Conservation (phyloP, 2,888 invertebrate genomes). For the Parnassius smintheus region DNA sequence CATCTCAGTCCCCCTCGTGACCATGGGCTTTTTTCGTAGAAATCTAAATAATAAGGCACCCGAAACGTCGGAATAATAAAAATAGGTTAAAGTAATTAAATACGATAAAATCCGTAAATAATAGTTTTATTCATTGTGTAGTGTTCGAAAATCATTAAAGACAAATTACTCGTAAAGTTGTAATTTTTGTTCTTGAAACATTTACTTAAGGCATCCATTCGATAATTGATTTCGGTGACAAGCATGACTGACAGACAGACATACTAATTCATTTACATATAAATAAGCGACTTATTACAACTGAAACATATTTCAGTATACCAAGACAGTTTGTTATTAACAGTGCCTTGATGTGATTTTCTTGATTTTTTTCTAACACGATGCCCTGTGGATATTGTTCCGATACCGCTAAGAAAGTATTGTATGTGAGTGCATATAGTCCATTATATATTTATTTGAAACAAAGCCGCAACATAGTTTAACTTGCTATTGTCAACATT, state of each 20-base stretch:
- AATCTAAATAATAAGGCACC: too few relatives aligned
- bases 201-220: slow-evolving; percentile 28
- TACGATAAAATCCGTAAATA: too few relatives aligned
- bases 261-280: slow-evolving; percentile 71
- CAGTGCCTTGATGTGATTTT: slow-evolving; percentile 23
- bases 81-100: too few relatives aligned
- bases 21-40: too few relatives aligned
- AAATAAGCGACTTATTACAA: slow-evolving; percentile 45
- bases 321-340: slow-evolving; percentile 26
- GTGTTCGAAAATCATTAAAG: too few relatives aligned
- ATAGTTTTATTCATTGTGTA: too few relatives aligned
- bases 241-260: slow-evolving; percentile 58
- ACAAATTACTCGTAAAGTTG: too few relatives aligned
- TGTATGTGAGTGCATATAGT: slow-evolving; percentile 54
- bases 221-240: slow-evolving; percentile 44
- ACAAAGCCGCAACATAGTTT: too few relatives aligned
- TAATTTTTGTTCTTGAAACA: not conserved
- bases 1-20: too few relatives aligned
- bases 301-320: slow-evolving; percentile 43
- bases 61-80: too few relatives aligned
- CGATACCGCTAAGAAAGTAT: slow-evolving; percentile 55
- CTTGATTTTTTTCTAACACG: slow-evolving; percentile 26
- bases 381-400: slow-evolving; percentile 76
- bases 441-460: too few relatives aligned
- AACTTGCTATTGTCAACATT: too few relatives aligned